Evolutionary conservation across 2,888 invertebrate species (phyloP).

Genomic region (Stomorhina lunata): DNA sequence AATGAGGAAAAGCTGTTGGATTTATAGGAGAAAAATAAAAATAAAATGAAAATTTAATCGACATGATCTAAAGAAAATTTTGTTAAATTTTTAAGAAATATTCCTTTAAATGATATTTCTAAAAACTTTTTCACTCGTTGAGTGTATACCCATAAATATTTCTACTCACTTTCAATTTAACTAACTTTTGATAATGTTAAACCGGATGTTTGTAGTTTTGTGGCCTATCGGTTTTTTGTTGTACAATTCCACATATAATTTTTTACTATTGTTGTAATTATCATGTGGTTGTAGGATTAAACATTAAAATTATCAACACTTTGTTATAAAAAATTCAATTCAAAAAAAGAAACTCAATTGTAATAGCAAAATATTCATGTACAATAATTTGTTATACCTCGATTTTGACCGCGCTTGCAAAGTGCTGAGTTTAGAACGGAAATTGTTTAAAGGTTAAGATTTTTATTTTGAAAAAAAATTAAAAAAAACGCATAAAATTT

Average conservation of each 20-base stretch:
- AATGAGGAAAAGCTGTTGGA: no score
- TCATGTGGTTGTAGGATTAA: constrained; percentile 59
- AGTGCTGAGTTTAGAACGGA: constrained; percentile 62
- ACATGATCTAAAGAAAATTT: no score
- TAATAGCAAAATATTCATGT: no score
- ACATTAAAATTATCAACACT: constrained; percentile 60
- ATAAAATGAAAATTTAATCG: no score
- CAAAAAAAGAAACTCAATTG: constrained; percentile 25
- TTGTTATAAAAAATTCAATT: constrained; percentile 1
- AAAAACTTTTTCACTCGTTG: no score
- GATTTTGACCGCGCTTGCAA: constrained; percentile 34
- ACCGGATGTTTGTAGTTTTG: constrained; percentile 57
- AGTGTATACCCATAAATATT: no score
- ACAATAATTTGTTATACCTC: no score
- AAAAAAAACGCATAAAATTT: constrained; percentile 23
- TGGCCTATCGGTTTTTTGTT: constrained; percentile 44
- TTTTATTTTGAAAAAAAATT: constrained; percentile 39
- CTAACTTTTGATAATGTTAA: no score
- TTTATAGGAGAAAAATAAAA: no score
- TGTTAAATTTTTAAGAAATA: background rate
- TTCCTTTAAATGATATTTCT: background rate
- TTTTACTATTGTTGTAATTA: constrained; percentile 15
- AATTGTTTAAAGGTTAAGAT: constrained; percentile 62
- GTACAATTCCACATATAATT: background rate
- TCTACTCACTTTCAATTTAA: no score